phyloP scores from a whole-genome alignment of 2,113 vertebrate genomes.

The Balaeniceps rex region DNA sequence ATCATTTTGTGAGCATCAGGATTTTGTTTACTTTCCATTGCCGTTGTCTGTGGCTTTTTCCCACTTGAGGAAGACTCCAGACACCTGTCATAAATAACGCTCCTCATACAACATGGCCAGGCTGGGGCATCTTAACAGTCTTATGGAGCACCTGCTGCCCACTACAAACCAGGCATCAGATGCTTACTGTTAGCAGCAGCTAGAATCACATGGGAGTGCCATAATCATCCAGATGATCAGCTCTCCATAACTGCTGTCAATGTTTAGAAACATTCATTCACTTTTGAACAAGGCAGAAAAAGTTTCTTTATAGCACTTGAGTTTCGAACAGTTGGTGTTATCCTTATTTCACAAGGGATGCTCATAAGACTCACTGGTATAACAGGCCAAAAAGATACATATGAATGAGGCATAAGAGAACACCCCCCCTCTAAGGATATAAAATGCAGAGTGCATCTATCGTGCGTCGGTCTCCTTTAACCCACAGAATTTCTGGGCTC shows the following conservation, averaged over 20 bases:
- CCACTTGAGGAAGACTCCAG: not conserved
- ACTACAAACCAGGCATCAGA: not conserved
- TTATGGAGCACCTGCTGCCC: not conserved
- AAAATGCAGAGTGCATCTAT: not conserved
- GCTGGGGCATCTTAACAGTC: not conserved
- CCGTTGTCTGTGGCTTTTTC: not conserved
- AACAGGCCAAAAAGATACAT: not conserved
- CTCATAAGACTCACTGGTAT: rapidly evolving
- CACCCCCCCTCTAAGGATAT: not conserved
- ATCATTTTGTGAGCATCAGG: not conserved
- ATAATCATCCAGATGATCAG: not conserved
- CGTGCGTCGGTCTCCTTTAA: not conserved
- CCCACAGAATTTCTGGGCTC: not conserved
- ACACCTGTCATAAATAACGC: not conserved
- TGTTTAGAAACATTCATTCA: not conserved
- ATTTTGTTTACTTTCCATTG: not conserved
- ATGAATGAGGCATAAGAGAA: not conserved
- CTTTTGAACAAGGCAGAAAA: not conserved
- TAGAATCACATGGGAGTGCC: not conserved
- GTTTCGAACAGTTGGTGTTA: not conserved
- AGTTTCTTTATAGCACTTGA: not conserved
- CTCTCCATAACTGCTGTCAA: not conserved
- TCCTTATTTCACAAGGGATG: not conserved
- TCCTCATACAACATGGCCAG: not conserved
- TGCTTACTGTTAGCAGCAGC: not conserved